These are phyloP conservation scores for Spheniscus mendiculus DNA, from an alignment of 2,113 vertebrate species.

Conservation along the genomic window DNA sequence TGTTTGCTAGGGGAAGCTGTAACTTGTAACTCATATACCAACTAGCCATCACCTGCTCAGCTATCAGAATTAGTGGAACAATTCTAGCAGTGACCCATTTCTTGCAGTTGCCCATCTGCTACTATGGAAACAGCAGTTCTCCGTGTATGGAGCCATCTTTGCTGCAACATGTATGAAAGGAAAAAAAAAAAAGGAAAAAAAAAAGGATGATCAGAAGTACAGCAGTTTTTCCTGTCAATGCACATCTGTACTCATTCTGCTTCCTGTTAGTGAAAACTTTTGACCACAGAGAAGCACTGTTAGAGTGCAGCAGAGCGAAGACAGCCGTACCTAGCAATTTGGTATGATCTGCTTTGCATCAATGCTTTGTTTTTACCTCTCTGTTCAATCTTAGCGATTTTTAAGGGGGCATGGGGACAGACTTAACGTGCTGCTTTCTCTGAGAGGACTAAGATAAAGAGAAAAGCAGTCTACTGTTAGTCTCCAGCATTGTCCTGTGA, in stretches of 20 bases:
- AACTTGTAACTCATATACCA: background rate
- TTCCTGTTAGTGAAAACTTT: background rate
- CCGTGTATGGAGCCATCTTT: background rate
- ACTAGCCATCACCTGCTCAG: slow-evolving; percentile 39
- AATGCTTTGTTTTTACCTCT: background rate
- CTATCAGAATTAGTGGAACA: slow-evolving; percentile 39
- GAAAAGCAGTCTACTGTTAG: background rate
- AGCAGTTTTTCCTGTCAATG: background rate
- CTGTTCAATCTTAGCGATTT: background rate
- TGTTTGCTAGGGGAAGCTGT: background rate
- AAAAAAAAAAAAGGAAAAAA: background rate
- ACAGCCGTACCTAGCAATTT: background rate
- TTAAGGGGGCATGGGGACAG: background rate
- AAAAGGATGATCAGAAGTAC: background rate
- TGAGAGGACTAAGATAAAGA: background rate
- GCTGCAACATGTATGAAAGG: background rate
- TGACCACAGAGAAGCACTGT: background rate
- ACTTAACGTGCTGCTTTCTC: background rate
- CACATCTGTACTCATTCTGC: background rate
- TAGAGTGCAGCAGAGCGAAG: background rate
- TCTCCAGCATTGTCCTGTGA: background rate
- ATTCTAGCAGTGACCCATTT: slow-evolving; percentile 63
- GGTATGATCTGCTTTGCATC: background rate
- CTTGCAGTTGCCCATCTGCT: slow-evolving; percentile 68
- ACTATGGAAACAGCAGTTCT: slow-evolving; percentile 66